A percentile compares a stretch with the other conserved stretches of the same genome.
phyloP scores from a whole-genome alignment of 1,140 invertebrate genomes.

The Belonocnema kinseyi region DNA sequence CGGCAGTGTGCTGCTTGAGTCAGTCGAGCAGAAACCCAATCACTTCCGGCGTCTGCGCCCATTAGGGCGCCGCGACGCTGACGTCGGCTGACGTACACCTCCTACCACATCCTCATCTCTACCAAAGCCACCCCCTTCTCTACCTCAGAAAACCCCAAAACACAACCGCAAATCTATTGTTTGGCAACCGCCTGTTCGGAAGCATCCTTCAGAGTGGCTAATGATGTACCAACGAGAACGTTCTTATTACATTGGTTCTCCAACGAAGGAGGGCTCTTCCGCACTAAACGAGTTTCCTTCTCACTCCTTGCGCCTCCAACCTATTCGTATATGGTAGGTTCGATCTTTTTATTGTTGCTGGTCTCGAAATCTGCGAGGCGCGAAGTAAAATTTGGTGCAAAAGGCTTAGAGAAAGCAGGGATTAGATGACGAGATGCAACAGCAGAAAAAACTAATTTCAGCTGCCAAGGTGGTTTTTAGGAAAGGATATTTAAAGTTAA shows the following conservation, averaged over 20 bases:
- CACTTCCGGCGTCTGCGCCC: conserved; percentile 77
- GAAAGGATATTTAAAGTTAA: neutral
- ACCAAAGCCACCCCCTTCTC: conserved; percentile 18
- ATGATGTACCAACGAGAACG: conserved; percentile 44
- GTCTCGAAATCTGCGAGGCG: neutral
- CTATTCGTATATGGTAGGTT: neutral
- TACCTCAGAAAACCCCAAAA: conserved; percentile 62
- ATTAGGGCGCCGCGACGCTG: conserved; percentile 76
- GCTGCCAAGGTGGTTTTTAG: neutral
- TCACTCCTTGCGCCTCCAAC: neutral
- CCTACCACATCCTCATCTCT: conserved; percentile 46
- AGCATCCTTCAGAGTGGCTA: conserved; percentile 59
- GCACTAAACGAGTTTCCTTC: conserved; percentile 17
- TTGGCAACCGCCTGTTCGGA: conserved; percentile 68
- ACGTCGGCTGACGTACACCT: conserved; percentile 74
- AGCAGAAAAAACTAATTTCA: neutral
- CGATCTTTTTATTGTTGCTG: neutral
- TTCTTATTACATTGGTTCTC: conserved; percentile 38
- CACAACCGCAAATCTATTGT: conserved; percentile 74
- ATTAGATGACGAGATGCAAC: neutral
- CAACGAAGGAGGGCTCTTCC: neutral
- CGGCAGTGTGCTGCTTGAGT: conserved; percentile 67
- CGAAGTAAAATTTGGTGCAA: neutral
- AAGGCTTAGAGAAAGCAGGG: neutral
- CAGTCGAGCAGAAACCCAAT: conserved; percentile 77